Base-by-base conservation (phyloP, 1,140 invertebrate species). In the Drosophila equinoxialis region DNA sequence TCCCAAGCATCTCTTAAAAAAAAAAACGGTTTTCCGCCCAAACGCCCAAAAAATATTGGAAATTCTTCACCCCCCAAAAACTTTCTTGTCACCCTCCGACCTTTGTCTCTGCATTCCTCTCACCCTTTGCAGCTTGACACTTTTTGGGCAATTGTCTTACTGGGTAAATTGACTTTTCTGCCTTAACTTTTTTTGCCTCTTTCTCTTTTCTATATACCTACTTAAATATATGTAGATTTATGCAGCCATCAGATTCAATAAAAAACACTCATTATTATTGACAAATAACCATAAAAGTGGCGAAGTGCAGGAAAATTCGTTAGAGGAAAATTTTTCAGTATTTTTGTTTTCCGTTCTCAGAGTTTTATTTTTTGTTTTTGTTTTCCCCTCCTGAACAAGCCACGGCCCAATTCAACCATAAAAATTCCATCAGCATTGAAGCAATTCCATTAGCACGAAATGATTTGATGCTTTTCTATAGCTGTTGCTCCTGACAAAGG, bases 381-480 rank as follows among this genome's bases (percentile, higher is more conserved):
- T 37, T 26, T 48, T 74, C n/a, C 6, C 14, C 35, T 13, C 26
- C 41, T 30, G 51, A 20, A 41, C 1, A 17, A 14, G 41, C 55
- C n/a, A n/a, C 30, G n/a, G 39, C 71, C 73, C 72, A 58, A 65
- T 70, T 77, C 54, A 55, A 55, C 60, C 74, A 77, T 81, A 72
- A 85, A 85, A 80, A 83, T 71, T 80, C 84, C 77, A 89, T 89
- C 84, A 87, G 79, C 83, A 80, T 74, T 74, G 75, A 60, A 79
- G 83, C 84, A 87, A 87, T 87, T 87, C 83, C 83, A 87, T 87
- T 87, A 87, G 83, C 80, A 77, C 76, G 77, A 83, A 89, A 87
- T 87, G 83, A 87, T 87, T 83, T 83, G 84, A 83, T 77, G 82
- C 79, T 79, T 72, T 71, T 81, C 64, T 57, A 78, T 86, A 76